These are phyloP conservation scores for Calidris pygmaea DNA, from an alignment of 2,113 vertebrate genomes.

Conservation along the genomic window DNA sequence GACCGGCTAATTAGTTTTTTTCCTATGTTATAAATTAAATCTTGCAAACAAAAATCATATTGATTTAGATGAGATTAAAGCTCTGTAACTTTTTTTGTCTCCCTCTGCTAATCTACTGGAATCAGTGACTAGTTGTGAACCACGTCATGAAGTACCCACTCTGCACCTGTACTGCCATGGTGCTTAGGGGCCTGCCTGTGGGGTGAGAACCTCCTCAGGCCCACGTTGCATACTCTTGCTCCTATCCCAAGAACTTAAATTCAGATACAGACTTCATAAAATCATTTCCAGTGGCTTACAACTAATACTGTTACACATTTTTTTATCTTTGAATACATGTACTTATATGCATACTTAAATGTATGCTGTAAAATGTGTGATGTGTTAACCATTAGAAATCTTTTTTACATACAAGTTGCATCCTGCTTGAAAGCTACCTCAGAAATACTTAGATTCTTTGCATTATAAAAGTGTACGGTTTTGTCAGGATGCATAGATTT, in stretches of 20 bases:
- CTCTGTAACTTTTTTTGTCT: neutral
- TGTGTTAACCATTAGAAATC: neutral
- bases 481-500: neutral
- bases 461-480: neutral
- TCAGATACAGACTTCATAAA: neutral
- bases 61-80: neutral
- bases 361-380: neutral
- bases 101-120: neutral
- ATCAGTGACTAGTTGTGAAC: neutral
- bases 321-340: neutral
- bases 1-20: neutral
- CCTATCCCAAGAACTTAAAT: neutral
- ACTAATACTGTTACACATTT: neutral
- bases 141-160: fast-evolving
- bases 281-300: neutral
- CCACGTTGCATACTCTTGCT: fast-evolving
- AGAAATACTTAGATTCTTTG: neutral
- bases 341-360: neutral
- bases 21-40: neutral
- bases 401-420: neutral
- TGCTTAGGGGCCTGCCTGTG: neutral
- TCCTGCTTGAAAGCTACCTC: neutral
- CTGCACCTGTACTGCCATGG: fast-evolving
- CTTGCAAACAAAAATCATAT: neutral
- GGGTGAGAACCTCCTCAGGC: neutral